Evolutionary conservation across 2,113 vertebrate species (phyloP), one percentile per base, ranked within the genome.

Genomic region (Ceyx margarethae): DNA sequence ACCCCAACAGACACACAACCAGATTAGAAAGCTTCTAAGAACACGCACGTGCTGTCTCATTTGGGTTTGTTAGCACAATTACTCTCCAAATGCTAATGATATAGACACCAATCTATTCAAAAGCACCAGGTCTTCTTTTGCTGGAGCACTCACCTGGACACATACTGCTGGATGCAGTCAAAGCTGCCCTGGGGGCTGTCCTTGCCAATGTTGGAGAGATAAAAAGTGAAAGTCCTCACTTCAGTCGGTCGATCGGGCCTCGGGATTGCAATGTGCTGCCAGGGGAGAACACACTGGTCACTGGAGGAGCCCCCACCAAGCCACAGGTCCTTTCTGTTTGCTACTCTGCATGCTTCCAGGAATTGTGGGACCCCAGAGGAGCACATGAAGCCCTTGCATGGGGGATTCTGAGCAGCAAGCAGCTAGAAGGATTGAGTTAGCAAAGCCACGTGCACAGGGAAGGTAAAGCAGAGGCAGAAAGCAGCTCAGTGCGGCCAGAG

Each of bases 181-280:
- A 99, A 99, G 94, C 99, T 99, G 57, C 99, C 98, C 90, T 99
- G 99, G 3, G 99, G 99, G 94, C 98, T 99, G 92, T 99, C 99
- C 68, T 98, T 98, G 96, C 99, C 99, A n/a, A 99, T 98, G 33
- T 99, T 98, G 29, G 99, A 99, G 95, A 99, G 98, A 92, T 99
- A 99, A 92, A 99, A 99, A 0, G 98, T 98, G 97, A 99, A 99
- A 3, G 98, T 98, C 64, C 98, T 94, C 22, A 98, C 94, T 48
- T 99, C 98, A 0, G 97, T 88, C 1, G 98, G 97, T 78, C 97
- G 97, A 42, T 98, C 98, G 0, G 98, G 98, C 92, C 98, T 97
- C 6, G 99, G 99, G 90, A 99, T 98, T 8, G 97, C 97, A 92
- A 99, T 99, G 98, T 98, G 98, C 99, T 99, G 98, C 82, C 5